These are phyloP conservation scores for Chrysogorgia sp. DNA, from an alignment of 92 coral and sea anemone species.

Conservation along the genomic window DNA sequence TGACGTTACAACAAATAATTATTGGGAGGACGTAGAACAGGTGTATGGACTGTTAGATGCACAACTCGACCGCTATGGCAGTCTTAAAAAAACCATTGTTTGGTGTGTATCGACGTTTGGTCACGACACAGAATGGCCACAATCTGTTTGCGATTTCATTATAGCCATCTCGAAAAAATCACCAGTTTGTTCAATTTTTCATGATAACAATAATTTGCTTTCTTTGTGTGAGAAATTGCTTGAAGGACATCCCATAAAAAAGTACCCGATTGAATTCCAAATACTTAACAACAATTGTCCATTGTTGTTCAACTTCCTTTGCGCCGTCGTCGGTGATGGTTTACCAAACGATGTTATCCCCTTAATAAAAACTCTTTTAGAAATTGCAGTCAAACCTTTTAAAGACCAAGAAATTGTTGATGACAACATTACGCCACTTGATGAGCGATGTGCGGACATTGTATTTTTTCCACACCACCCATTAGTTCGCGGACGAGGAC, in stretches of 20 bases:
- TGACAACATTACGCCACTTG: too few species aligned
- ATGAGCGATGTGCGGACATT: too few species aligned
- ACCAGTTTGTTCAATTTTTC: constrained; percentile 50
- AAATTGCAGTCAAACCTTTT: constrained; percentile 44
- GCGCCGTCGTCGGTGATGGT: constrained; percentile 24
- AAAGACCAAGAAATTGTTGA: not conserved
- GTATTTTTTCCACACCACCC: constrained; percentile 39
- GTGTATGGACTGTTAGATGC: too few species aligned
- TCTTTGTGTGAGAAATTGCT: constrained; percentile 14
- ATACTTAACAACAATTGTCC: constrained; percentile 48
- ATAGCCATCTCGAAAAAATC: constrained; percentile 29
- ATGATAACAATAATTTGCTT: constrained; percentile 9
- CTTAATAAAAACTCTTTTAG: constrained; percentile 13
- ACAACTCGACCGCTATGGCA: too few species aligned
- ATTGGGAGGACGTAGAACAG: too few species aligned
- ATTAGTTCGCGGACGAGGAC: constrained; percentile 49
- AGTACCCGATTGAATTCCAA: constrained; percentile 30
- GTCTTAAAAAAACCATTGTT: too few species aligned
- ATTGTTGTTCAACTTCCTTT: constrained; percentile 33
- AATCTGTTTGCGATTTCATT: too few species aligned
- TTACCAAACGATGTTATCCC: not conserved
- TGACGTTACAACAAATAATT: too few species aligned
- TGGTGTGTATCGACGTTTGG: too few species aligned
- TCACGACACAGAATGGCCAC: too few species aligned
- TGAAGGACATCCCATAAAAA: constrained; percentile 39